Evolutionary conservation across 2,113 vertebrate genomes (phyloP).

Genomic region (Girardinichthys multiradiatus): DNA sequence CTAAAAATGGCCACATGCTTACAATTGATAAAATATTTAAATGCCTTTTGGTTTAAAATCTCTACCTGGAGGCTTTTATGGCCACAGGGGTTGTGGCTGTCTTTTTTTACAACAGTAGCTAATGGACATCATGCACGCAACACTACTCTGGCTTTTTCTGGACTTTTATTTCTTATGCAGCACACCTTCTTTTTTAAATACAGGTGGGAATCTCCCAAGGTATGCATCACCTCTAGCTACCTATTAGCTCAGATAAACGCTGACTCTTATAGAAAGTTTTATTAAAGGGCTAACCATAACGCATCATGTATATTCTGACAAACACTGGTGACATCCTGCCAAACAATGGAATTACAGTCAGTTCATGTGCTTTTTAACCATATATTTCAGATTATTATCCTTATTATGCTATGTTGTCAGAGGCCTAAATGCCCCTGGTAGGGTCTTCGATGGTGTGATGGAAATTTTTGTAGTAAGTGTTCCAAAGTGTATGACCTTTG

Average conservation of each 20-base stretch:
- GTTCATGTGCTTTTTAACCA: not conserved
- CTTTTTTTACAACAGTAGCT: constrained; percentile 36
- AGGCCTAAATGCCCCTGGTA: no score
- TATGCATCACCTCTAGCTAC: not conserved
- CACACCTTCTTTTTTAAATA: not conserved
- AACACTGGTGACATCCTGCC: no score
- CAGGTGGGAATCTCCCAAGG: not conserved
- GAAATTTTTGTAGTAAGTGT: no score
- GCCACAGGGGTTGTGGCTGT: constrained; percentile 31
- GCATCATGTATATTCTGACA: not conserved
- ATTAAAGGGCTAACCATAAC: not conserved
- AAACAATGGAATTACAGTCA: not conserved
- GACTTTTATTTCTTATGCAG: not conserved
- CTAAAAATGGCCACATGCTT: constrained; percentile 50
- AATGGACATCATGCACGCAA: constrained; percentile 57
- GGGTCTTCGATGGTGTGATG: no score
- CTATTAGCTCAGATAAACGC: not conserved
- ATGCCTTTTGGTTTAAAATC: constrained; percentile 50
- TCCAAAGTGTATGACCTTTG: no score
- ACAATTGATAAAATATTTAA: constrained; percentile 65
- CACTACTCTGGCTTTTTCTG: not conserved
- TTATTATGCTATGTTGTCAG: no score
- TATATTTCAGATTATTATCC: no score
- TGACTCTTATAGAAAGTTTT: not conserved
- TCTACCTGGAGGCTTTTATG: constrained; percentile 48